Conservation (phyloP, 92 coral and sea anemone genomes). For the Zoanthus gigantus region DNA sequence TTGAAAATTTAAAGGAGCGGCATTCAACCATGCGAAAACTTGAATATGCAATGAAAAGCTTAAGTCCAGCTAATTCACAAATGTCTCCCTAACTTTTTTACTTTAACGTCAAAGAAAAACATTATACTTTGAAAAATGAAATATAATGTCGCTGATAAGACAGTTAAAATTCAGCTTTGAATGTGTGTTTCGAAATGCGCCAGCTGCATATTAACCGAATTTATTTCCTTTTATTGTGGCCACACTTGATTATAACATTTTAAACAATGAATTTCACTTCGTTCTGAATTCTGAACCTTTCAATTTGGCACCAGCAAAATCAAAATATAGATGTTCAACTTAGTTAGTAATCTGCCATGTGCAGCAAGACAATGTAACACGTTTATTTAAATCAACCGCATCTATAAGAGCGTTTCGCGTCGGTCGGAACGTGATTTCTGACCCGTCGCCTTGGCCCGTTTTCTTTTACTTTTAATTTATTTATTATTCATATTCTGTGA, state of each 20-base stretch:
- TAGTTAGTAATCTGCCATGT: too few relatives aligned
- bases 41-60: constrained; percentile 32
- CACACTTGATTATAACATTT: not conserved
- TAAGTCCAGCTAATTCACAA: not conserved
- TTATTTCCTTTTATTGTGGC: not conserved
- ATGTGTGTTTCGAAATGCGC: not conserved
- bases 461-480: too few relatives aligned
- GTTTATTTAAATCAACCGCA: too few relatives aligned
- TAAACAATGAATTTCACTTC: not conserved
- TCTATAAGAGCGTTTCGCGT: too few relatives aligned
- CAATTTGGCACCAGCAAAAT: not conserved
- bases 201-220: not conserved
- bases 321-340: too few relatives aligned
- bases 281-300: not conserved
- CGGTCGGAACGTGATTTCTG: too few relatives aligned
- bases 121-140: not conserved
- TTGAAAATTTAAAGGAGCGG: not conserved
- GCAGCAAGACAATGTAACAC: too few relatives aligned
- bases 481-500: too few relatives aligned
- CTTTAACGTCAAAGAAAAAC: not conserved
- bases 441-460: too few relatives aligned
- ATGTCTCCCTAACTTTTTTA: not conserved
- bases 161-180: not conserved
- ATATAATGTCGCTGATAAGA: not conserved
- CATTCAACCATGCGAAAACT: not conserved